Evolutionary conservation across 1,140 invertebrate species (phyloP), one percentile per base, ranked within the genome.

Genomic region (Drosophila asahinai): DNA sequence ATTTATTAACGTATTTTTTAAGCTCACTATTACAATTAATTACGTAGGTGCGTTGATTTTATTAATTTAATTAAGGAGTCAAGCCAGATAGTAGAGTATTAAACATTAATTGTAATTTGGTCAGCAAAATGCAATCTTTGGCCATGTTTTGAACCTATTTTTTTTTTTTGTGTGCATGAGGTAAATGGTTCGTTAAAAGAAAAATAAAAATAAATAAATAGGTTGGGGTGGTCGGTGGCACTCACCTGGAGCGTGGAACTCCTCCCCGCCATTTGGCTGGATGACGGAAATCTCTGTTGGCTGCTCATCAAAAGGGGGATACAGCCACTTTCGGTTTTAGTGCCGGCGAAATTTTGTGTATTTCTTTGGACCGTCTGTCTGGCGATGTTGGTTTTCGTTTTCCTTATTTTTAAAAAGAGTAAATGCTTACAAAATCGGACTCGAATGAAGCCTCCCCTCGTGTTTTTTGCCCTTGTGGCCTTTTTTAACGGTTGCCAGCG

Each of bases 401-500:
- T 63, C 42, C 38, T 54, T 49, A 43, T 47, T 64, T 58, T 65
- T 47, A 72, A 54, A 77, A 42, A 54, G 49, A 67, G 68, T 42
- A 54, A 62, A 49, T 51, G 58, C 66, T n/a, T 64, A 72, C 19
- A 55, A 55, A 38, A 38, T 55, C 15, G 2, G 8, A 22, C 19
- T 22, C 12, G n/a, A 59, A 58, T 47, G 36, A 63, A 72, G 43
- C 45, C 63, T 33, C 36, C 30, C 27, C 25, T 60, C 27, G 25
- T 51, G 42, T 17, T 55, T 62, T 58, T 64, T 57, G 47, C 60
- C 57, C 43, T 68, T 83, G 43, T 47, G 68, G 42, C 65, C 59
- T 51, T 65, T 57, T 74, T 57, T 54, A 61, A 48, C 47, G 65
- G 84, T 87, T 81, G 77, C 84, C 83, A 77, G 63, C 65, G 83